phyloP scores from a whole-genome alignment of 2,113 vertebrate species.

The Phalacrocorax pelagicus region DNA sequence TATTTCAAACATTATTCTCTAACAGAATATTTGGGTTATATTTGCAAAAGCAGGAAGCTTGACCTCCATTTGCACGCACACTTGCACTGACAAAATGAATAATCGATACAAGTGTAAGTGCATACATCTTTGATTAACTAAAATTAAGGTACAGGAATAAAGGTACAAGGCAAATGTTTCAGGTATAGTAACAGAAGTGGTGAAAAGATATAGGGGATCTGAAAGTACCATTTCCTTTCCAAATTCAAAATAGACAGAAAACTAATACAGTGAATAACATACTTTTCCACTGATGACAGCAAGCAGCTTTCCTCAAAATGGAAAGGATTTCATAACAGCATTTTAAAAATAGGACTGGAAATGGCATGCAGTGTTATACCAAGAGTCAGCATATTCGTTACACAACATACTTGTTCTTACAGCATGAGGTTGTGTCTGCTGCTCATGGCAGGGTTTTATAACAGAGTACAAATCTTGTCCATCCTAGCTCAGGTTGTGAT shows the following conservation, averaged over 20 bases:
- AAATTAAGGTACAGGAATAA: background rate
- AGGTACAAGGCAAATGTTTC: background rate
- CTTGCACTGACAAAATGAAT: background rate
- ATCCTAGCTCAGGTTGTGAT: background rate
- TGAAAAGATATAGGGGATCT: background rate
- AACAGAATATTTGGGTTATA: background rate
- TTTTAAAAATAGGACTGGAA: background rate
- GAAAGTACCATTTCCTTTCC: background rate
- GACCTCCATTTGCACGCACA: background rate
- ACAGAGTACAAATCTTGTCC: background rate
- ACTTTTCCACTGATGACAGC: background rate
- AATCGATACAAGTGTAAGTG: background rate
- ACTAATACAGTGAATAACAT: background rate
- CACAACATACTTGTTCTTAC: background rate
- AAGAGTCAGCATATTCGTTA: background rate
- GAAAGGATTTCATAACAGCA: background rate
- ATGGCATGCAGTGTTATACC: background rate
- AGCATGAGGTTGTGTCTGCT: background rate
- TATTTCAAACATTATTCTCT: background rate
- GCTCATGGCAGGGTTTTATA: background rate
- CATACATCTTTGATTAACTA: background rate
- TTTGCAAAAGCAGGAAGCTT: background rate
- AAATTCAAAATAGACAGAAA: background rate
- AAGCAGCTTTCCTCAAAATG: background rate
- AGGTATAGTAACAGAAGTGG: background rate